phyloP scores from a whole-genome alignment of 1,140 invertebrate species.

The Drosophila melanogaster region Release_6_plus_ISO1_MT NT_033777.3:10664001-10664500 shows the following conservation, averaged over 20 bases:
- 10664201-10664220: too few relatives aligned
- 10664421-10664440: conserved; percentile 15
- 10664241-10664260: too few relatives aligned
- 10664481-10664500: conserved; percentile 69
- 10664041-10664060: background rate
- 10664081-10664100: conserved; percentile 77
- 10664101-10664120: conserved; percentile 75
- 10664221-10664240: too few relatives aligned
- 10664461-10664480: conserved; percentile 57
- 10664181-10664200: background rate
- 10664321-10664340: too few relatives aligned
- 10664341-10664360: too few relatives aligned
- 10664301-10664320: too few relatives aligned
- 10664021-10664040: background rate
- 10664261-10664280: too few relatives aligned
- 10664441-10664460: conserved; percentile 70
- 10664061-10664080: conserved; percentile 6
- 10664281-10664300: too few relatives aligned
- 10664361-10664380: too few relatives aligned
- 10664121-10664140: conserved; percentile 37
- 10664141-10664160: background rate
- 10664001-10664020: background rate
- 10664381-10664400: background rate
- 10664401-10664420: conserved; percentile 19
- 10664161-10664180: background rate